A percentile compares a stretch with the other conserved stretches of the same genome.
Evolutionary conservation across 1,140 invertebrate genomes (phyloP).

Genomic region (Bombus consobrinus): DNA sequence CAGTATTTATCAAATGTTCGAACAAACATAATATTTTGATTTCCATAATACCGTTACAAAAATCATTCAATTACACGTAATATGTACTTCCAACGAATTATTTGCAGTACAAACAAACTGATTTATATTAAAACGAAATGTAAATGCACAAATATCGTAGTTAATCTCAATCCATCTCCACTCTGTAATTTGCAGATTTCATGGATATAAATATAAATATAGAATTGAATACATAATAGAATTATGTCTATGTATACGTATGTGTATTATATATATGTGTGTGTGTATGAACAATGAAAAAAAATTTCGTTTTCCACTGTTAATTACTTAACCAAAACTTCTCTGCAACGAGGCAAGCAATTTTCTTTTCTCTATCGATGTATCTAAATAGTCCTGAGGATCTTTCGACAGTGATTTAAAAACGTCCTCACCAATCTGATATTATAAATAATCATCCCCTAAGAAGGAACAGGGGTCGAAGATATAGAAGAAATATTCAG

Average conservation of each 20-base stretch:
- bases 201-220: too few relatives aligned
- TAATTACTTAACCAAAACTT: background rate
- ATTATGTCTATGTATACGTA: too few relatives aligned
- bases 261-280: too few relatives aligned
- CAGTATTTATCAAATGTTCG: background rate
- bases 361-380: slow-evolving; percentile 6
- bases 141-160: too few relatives aligned
- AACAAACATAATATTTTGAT: background rate
- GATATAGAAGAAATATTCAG: slow-evolving; percentile 63
- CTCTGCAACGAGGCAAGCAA: background rate
- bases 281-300: background rate
- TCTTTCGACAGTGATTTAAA: slow-evolving; percentile 49
- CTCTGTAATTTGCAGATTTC: too few relatives aligned
- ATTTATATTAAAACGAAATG: too few relatives aligned
- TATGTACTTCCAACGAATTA: too few relatives aligned
- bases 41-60: background rate
- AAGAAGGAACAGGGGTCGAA: slow-evolving; percentile 22
- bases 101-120: too few relatives aligned
- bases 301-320: background rate
- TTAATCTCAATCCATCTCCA: too few relatives aligned
- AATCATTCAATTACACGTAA: too few relatives aligned
- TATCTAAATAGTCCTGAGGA: slow-evolving; percentile 20
- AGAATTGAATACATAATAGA: too few relatives aligned
- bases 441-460: slow-evolving; percentile 46
- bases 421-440: slow-evolving; percentile 47